Evolutionary conservation across 2,113 vertebrate genomes (phyloP), one percentile per base, ranked within the genome.

Genomic region (Dromiciops gliroides): DNA sequence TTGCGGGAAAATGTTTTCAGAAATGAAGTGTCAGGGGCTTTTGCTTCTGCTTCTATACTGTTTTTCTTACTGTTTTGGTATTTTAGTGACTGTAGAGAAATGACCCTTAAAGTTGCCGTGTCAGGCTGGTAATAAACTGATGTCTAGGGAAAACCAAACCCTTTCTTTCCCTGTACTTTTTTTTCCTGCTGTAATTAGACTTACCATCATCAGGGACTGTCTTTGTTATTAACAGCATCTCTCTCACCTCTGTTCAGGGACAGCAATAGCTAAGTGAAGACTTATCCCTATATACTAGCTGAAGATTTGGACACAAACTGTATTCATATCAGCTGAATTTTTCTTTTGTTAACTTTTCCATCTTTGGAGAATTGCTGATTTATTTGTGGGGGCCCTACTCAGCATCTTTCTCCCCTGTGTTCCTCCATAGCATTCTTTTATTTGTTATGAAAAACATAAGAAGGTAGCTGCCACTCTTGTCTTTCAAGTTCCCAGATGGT

Each of bases 21-120:
- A 98, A 96, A 56, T 93, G 96, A 97, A 95, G 90, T 89, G 96
- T 97, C 92, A 92, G 91, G 95, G 83, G 89, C 48, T 95, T 97
- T 97, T 95, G 12, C 93, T 96, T 97, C 26, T 96, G 94, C 96
- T 94, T 97, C 83, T 94, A 52, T 1, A 8, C 95, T 96, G 49
- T 95, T 98, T 98, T 98, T 93, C 93, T 12, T 89, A 96, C 97
- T 98, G 51, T 97, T 98, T 98, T 97, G 96, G 96, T 98, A 97
- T 98, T 98, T 98, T 96, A 97, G 97, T 97, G 96, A 97, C 96
- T 97, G 95, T 90, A 95, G 98, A 98, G 97, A 98, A 98, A 98
- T 98, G 97, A 98, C 98, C 97, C 98, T 98, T 98, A 97, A 98
- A 98, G 98, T 98, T 97, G 97, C n/a, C 93, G 48, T 98, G 98